These are phyloP conservation scores for Apodemia zela DNA, from an alignment of 2,888 invertebrate genomes.

Conservation along the genomic window DNA sequence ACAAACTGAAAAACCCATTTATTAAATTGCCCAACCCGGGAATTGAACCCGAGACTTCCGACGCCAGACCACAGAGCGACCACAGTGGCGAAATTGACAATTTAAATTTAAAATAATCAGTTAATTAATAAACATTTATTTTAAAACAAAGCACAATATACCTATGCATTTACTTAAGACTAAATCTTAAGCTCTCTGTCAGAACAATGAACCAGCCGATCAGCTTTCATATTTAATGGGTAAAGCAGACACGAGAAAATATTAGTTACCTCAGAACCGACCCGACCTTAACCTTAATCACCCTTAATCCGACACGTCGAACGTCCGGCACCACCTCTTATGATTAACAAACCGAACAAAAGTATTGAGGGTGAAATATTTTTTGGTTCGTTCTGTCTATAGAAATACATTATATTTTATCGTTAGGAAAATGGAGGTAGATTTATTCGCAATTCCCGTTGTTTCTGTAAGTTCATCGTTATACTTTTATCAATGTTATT, in stretches of 20 bases:
- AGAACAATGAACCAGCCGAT: conserved; percentile 5
- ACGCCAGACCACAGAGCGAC: too few species aligned
- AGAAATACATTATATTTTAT: background rate
- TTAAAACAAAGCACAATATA: too few species aligned
- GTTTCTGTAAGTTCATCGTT: background rate
- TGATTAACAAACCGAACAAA: conserved; percentile 11
- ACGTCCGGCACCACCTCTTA: conserved; percentile 5
- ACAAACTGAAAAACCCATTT: too few species aligned
- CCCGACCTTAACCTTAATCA: conserved; percentile 14
- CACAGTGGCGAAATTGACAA: too few species aligned
- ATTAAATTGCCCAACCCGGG: too few species aligned
- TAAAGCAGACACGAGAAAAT: conserved; percentile 6
- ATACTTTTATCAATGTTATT: too few species aligned
- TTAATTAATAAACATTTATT: too few species aligned
- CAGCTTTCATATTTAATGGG: conserved; percentile 11
- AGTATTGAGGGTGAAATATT: background rate
- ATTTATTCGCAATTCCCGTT: background rate
- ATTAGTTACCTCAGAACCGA: conserved; percentile 9
- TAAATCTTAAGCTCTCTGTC: background rate
- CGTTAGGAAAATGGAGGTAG: background rate
- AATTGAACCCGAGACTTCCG: too few species aligned
- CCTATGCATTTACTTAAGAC: background rate
- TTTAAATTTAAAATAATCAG: too few species aligned
- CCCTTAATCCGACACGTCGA: conserved; percentile 15
- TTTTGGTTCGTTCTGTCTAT: conserved; percentile 1